Base-by-base conservation (phyloP, 2,888 invertebrate species). In the Stenodema calcarata region DNA sequence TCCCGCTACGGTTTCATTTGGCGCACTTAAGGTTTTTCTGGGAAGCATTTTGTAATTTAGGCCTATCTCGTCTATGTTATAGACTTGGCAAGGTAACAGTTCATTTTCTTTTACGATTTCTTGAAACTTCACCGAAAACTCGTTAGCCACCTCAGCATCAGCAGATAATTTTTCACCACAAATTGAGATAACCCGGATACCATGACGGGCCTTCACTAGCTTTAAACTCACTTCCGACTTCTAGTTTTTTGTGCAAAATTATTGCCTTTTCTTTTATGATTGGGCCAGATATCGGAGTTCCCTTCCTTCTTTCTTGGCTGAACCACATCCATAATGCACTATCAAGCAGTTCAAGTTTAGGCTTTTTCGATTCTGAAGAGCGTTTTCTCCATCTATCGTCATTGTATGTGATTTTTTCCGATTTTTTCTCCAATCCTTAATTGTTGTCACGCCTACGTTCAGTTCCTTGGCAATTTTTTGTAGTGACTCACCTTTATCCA, bases 121-220 rank as follows among this genome's bases (percentile, higher is more conserved):
- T 85, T 85, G 30, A 18, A 87, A 80, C 42, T 73, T 85, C 23
- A 30, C 18, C 9, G 50, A n/a, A 75, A 84, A 87, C 78, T 87
- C 87, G 18, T 85, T 78, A 81, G 87, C 75, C n/a, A 85, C 84
- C 41, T 18, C 70, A 1, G 44, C 82, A 86, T 89, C 84, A 47
- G 87, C 87, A n/a, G 87, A 88, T 69, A 88, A 69, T 76, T 88
- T 88, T 84, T 88, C 89, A 47, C 88, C 89, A 41, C 62, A 86
- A 79, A 87, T 86, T 27, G 69, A 42, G 50, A 88, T 73, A 27
- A 82, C 75, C 75, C 86, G 83, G 62, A 89, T 86, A 35, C 87
- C 85, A 80, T 87, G 87, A 41, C 86, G 76, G 41, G 42, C 87
- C 87, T 83, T 87, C 84, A 87, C 89, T 89, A 14, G 88, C 75